Conservation (phyloP, 1,140 invertebrate species). For the Habropoda laboriosa region DNA sequence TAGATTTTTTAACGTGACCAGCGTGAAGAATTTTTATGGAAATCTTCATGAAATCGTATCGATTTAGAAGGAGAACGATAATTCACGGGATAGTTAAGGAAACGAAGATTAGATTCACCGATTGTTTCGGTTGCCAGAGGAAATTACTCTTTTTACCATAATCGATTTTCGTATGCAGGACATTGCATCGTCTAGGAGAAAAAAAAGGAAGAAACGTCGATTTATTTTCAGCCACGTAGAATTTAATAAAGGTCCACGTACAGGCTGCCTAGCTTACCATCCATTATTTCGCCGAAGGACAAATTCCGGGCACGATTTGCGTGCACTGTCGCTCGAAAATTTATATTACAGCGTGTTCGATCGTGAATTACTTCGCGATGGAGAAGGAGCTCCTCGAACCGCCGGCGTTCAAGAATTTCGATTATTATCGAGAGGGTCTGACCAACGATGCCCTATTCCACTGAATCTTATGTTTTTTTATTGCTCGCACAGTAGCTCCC, state of each 20-base stretch:
- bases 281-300: slow-evolving; percentile 50
- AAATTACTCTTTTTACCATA: too few species aligned
- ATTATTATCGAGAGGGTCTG: slow-evolving; percentile 24
- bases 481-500: too few species aligned
- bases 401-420: slow-evolving; percentile 4
- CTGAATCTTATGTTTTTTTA: background rate
- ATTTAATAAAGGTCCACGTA: slow-evolving; percentile 55
- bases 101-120: too few species aligned
- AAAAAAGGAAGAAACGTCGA: background rate
- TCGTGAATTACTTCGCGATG: slow-evolving; percentile 21
- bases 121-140: too few species aligned
- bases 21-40: too few species aligned
- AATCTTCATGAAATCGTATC: too few species aligned
- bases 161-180: background rate
- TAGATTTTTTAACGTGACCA: too few species aligned
- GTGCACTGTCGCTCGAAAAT: slow-evolving; percentile 44
- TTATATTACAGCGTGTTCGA: slow-evolving; percentile 40
- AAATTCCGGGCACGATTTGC: slow-evolving; percentile 59
- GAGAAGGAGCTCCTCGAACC: background rate
- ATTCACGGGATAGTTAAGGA: too few species aligned
- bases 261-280: slow-evolving; percentile 38
- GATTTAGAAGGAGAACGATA: too few species aligned
- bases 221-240: slow-evolving; percentile 28
- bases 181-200: background rate
- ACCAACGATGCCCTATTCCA: slow-evolving; percentile 2